phyloP scores from a whole-genome alignment of 2,888 invertebrate genomes.

The Aethes cnicana region DNA sequence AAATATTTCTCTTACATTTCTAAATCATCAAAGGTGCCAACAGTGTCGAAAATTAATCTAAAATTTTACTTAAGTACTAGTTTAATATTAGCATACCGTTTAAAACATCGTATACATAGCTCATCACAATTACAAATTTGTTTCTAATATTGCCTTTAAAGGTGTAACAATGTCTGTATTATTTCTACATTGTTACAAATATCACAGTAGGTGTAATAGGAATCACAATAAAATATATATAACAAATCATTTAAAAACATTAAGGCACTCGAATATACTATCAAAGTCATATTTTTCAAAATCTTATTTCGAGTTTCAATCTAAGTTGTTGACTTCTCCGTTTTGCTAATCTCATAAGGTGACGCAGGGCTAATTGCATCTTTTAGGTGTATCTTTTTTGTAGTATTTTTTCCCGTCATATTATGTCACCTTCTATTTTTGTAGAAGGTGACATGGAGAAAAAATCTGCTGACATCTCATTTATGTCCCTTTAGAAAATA shows the following conservation, averaged over 20 bases:
- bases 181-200: constrained; percentile 13
- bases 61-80: constrained; percentile 28
- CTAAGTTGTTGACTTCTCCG: too few species aligned
- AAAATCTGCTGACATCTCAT: too few species aligned
- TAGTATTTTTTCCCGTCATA: too few species aligned
- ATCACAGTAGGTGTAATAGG: constrained; percentile 25
- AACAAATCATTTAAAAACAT: too few species aligned
- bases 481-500: too few species aligned
- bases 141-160: constrained; percentile 9
- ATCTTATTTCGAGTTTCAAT: background rate
- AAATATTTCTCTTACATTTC: too few species aligned
- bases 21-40: constrained; percentile 8
- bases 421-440: too few species aligned
- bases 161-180: constrained; percentile 13
- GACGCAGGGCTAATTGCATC: too few species aligned
- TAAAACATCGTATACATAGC: constrained; percentile 23
- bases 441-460: too few species aligned
- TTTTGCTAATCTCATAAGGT: too few species aligned
- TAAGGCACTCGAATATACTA: background rate
- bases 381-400: too few species aligned
- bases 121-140: constrained; percentile 5
- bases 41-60: constrained; percentile 5
- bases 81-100: constrained; percentile 9
- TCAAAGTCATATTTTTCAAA: background rate
- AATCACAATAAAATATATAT: too few species aligned